phyloP scores from a whole-genome alignment of 2,888 invertebrate species.

The Drosophila nr. fundita region DNA sequence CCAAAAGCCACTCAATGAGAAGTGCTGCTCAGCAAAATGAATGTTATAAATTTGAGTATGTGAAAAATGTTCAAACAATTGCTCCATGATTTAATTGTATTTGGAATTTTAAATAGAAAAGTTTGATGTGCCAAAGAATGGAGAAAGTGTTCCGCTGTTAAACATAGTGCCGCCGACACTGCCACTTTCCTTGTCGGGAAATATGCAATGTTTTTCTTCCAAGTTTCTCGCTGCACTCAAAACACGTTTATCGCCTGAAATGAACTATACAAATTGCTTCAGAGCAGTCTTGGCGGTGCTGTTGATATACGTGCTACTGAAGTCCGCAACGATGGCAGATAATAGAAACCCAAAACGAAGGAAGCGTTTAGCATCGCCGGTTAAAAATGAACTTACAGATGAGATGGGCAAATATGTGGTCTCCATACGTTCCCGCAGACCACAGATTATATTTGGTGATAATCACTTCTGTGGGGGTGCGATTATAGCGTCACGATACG shows the following conservation, averaged over 20 bases:
- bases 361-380: conserved; percentile 28
- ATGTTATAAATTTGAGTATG: not conserved
- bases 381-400: not conserved
- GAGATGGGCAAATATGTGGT: conserved; percentile 44
- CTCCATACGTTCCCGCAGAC: conserved; percentile 48
- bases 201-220: not conserved
- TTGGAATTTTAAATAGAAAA: not conserved
- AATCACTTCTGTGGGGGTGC: conserved; percentile 59
- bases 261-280: conserved; percentile 41
- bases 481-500: conserved; percentile 41
- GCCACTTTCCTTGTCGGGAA: not conserved
- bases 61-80: not conserved
- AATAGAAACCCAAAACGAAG: not conserved
- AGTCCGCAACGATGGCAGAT: conserved; percentile 2
- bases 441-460: conserved; percentile 49
- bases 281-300: not conserved
- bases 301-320: conserved; percentile 2
- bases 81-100: conserved; percentile 5
- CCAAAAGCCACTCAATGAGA: not conserved
- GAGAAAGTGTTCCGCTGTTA: not conserved
- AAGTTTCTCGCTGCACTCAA: not conserved
- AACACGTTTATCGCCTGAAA: conserved; percentile 12
- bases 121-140: not conserved
- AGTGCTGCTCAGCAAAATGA: not conserved
- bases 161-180: not conserved